Conservation (phyloP, 2,797 vertebrate genomes). For the Nasua narica region DNA sequence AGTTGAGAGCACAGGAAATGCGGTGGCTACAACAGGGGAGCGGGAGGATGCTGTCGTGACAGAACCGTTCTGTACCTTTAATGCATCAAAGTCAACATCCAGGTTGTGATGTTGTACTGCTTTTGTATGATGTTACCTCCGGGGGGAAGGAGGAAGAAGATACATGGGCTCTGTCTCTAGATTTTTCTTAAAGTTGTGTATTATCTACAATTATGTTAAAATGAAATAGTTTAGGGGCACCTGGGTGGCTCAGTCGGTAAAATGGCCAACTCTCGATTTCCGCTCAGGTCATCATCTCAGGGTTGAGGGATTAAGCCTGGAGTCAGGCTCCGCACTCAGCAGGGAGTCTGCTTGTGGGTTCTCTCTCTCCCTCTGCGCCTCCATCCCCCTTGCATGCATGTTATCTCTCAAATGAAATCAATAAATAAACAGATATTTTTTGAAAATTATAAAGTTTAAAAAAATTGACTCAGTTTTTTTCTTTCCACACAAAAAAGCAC, state of each 20-base stretch:
- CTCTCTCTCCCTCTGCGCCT: neutral
- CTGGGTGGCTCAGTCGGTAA: neutral
- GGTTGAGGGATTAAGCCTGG: neutral
- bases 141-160: neutral
- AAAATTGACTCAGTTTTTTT: neutral
- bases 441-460: neutral
- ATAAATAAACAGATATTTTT: neutral
- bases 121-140: neutral
- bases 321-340: neutral
- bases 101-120: neutral
- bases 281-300: neutral
- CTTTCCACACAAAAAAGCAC: conserved; percentile 7
- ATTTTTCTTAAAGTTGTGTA: conserved; percentile 2
- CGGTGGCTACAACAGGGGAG: neutral
- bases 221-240: neutral
- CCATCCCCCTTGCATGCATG: neutral
- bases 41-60: neutral
- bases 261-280: neutral
- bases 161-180: neutral
- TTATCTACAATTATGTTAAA: neutral
- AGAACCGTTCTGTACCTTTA: neutral
- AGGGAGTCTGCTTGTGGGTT: neutral
- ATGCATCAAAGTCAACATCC: neutral
- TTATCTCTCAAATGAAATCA: neutral
- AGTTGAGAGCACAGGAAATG: neutral